Evolutionary conservation across 2,888 invertebrate genomes (phyloP).

Genomic region (Eucera pruinosa): DNA sequence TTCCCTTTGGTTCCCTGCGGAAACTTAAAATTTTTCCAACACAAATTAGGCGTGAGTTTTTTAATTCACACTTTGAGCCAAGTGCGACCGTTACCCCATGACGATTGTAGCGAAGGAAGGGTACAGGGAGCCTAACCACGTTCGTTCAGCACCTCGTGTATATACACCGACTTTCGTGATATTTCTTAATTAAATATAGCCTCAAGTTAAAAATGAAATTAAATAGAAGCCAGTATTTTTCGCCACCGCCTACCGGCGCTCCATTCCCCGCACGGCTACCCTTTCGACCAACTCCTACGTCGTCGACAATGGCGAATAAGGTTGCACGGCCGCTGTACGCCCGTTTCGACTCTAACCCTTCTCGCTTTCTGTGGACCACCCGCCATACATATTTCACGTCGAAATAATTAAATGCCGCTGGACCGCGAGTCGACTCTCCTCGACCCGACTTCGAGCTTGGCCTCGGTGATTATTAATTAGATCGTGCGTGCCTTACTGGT

Average conservation of each 20-base stretch:
- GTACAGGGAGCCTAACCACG: not conserved
- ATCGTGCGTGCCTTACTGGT: conserved; percentile 55
- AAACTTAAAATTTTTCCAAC: too few relatives aligned
- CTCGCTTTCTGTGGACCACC: conserved; percentile 58
- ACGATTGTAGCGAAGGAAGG: not conserved
- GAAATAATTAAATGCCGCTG: conserved; percentile 80
- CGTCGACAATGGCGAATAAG: conserved; percentile 77
- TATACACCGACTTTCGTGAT: conserved; percentile 71
- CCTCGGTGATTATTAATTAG: conserved; percentile 70
- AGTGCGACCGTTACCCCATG: not conserved
- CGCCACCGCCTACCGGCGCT: conserved; percentile 42
- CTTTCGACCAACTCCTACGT: conserved; percentile 62
- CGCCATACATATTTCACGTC: conserved; percentile 78
- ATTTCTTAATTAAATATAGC: conserved; percentile 82
- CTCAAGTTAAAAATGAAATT: conserved; percentile 80
- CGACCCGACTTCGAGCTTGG: conserved; percentile 54
- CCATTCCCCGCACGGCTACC: conserved; percentile 33
- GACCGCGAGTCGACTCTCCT: conserved; percentile 69
- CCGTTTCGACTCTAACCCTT: conserved; percentile 65
- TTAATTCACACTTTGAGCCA: conserved; percentile 66
- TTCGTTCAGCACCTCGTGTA: conserved; percentile 37
- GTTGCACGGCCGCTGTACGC: conserved; percentile 73
- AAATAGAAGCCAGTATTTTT: conserved; percentile 78
- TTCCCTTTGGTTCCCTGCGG: too few relatives aligned
- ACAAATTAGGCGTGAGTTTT: conserved; percentile 68